phyloP scores from a whole-genome alignment of 1,140 invertebrate genomes.

The Coenobita brevimanus region DNA sequence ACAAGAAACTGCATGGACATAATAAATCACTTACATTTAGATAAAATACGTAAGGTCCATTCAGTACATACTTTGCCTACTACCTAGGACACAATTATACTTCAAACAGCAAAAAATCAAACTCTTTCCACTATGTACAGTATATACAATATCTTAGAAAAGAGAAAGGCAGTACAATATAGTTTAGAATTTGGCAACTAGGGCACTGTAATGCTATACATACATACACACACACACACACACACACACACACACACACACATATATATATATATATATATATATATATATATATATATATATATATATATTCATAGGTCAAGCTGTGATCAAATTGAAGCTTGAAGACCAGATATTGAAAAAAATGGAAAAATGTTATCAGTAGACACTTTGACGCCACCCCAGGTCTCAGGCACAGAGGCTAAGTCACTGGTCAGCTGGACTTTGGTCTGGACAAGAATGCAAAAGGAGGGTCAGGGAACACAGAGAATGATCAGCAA shows the following conservation, averaged over 20 bases:
- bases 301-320: neutral
- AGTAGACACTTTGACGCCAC: constrained; percentile 16
- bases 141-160: constrained; percentile 52
- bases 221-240: constrained; percentile 5
- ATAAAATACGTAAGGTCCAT: constrained; percentile 38
- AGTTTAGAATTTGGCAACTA: constrained; percentile 64
- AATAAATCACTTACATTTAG: constrained; percentile 17
- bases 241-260: constrained; percentile 28
- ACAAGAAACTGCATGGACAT: too few species aligned
- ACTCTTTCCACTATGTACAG: constrained; percentile 41
- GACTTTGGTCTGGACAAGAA: constrained; percentile 49
- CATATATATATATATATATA: constrained; percentile 36
- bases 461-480: too few species aligned
- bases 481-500: too few species aligned
- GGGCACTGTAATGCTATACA: constrained; percentile 46
- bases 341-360: constrained; percentile 20
- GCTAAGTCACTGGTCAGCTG: constrained; percentile 63
- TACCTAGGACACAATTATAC: neutral
- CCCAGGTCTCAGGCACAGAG: constrained; percentile 59
- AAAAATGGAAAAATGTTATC: neutral
- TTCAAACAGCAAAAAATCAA: constrained; percentile 29
- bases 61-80: constrained; percentile 16
- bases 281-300: constrained; percentile 29
- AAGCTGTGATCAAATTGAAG: too few species aligned
- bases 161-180: constrained; percentile 47